A percentile compares a stretch with the other conserved stretches of the same genome.
Evolutionary conservation across 2,113 vertebrate genomes (phyloP).

Genomic region (Orycteropus afer): DNA sequence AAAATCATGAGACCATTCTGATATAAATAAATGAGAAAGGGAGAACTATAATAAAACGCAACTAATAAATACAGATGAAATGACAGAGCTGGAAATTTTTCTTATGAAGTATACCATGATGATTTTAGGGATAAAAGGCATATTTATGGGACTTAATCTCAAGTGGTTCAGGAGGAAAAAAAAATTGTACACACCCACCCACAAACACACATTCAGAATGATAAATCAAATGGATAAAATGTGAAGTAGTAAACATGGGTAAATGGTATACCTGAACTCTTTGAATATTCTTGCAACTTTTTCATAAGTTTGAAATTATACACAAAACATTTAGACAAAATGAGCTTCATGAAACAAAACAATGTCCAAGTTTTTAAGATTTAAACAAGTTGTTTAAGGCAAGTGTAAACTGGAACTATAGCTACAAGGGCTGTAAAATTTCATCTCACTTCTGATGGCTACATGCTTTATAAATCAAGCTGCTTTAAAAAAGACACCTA

Average conservation of each 20-base stretch:
- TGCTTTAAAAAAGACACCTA: not conserved
- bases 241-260: not conserved
- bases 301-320: not conserved
- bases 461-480: not conserved
- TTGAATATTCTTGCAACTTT: too few relatives aligned
- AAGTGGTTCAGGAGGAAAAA: not conserved
- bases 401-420: slow-evolving; percentile 13
- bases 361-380: not conserved
- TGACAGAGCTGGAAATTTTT: not conserved
- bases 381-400: not conserved
- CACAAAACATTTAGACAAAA: slow-evolving; percentile 1
- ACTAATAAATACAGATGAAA: not conserved
- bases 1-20: slow-evolving; percentile 5
- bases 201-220: not conserved
- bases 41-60: slow-evolving; percentile 12
- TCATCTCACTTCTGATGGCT: not conserved
- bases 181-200: not conserved
- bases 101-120: not conserved
- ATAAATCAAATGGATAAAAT: not conserved
- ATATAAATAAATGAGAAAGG: too few relatives aligned
- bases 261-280: not conserved
- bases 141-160: slow-evolving; percentile 7
- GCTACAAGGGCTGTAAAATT: not conserved
- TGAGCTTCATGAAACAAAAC: not conserved
- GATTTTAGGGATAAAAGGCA: not conserved